Evolutionary conservation across 2,888 invertebrate species (phyloP).

Genomic region (Encarsia formosa): DNA sequence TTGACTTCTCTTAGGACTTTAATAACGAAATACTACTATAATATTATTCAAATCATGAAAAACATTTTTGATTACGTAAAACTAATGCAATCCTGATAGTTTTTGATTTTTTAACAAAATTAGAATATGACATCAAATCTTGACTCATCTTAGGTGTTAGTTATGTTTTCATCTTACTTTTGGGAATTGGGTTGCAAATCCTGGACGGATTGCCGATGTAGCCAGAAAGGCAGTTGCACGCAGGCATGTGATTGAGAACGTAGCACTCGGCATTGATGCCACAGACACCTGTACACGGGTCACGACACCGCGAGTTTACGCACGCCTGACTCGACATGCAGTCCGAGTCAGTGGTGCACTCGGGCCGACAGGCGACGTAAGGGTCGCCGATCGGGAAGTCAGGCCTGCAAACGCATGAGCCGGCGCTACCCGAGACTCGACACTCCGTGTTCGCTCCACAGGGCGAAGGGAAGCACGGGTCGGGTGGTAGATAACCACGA

Average conservation of each 20-base stretch:
- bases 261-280: constrained; percentile 57
- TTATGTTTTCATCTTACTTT: too few relatives aligned
- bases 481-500: constrained; percentile 14
- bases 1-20: too few relatives aligned
- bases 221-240: constrained; percentile 46
- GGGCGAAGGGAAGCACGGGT: constrained; percentile 62
- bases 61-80: too few relatives aligned
- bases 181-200: background rate
- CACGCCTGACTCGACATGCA: constrained; percentile 69
- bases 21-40: too few relatives aligned
- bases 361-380: constrained; percentile 68
- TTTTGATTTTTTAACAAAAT: too few relatives aligned
- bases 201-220: constrained; percentile 40
- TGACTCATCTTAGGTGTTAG: too few relatives aligned
- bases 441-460: constrained; percentile 65
- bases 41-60: too few relatives aligned
- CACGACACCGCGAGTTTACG: constrained; percentile 66
- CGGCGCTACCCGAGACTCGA: constrained; percentile 52
- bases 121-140: too few relatives aligned
- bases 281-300: constrained; percentile 66
- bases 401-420: constrained; percentile 58
- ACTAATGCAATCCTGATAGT: too few relatives aligned
- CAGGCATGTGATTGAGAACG: constrained; percentile 51
- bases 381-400: constrained; percentile 65
- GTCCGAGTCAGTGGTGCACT: constrained; percentile 74